These are phyloP conservation scores for Tretioscincus oriximinensis DNA, from an alignment of 2,113 vertebrate species.

Conservation along the genomic window DNA sequence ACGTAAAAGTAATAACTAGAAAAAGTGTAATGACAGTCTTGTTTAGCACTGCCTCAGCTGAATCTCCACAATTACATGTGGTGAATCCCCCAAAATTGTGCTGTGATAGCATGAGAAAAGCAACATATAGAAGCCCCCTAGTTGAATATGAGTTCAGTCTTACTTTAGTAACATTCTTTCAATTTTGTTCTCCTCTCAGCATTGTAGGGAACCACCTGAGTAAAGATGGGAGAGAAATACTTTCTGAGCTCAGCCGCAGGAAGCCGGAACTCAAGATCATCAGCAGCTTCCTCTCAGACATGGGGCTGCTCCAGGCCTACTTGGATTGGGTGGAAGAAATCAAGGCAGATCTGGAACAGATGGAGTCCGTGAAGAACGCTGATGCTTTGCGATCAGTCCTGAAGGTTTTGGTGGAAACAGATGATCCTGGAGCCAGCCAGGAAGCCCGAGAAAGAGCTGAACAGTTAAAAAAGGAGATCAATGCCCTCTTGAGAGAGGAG, in stretches of 20 bases:
- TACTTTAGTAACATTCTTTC: too few species aligned
- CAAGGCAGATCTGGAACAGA: constrained; percentile 61
- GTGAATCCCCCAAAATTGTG: too few species aligned
- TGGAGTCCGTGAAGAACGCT: constrained; percentile 69
- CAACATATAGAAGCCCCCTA: too few species aligned
- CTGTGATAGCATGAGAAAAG: too few species aligned
- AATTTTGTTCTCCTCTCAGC: constrained; percentile 29
- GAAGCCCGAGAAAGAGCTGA: constrained; percentile 51
- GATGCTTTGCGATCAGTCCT: constrained; percentile 64
- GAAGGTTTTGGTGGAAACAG: constrained; percentile 47
- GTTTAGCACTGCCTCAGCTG: too few species aligned
- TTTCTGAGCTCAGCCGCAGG: constrained; percentile 47
- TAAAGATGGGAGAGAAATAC: constrained; percentile 46
- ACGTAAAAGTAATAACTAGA: too few species aligned
- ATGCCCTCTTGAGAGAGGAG: background rate
- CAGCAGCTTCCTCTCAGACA: constrained; percentile 64
- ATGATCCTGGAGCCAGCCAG: constrained; percentile 12
- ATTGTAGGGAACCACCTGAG: constrained; percentile 68
- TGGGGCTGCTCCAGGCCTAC: constrained; percentile 67
- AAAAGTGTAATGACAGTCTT: too few species aligned
- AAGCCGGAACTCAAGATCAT: constrained; percentile 60
- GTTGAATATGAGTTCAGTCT: background rate
- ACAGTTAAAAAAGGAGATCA: constrained; percentile 58
- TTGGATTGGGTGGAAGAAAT: constrained; percentile 74
- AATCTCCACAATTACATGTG: too few species aligned